Evolutionary conservation across 2,888 invertebrate species (phyloP).

Genomic region (Conus canariensis): DNA sequence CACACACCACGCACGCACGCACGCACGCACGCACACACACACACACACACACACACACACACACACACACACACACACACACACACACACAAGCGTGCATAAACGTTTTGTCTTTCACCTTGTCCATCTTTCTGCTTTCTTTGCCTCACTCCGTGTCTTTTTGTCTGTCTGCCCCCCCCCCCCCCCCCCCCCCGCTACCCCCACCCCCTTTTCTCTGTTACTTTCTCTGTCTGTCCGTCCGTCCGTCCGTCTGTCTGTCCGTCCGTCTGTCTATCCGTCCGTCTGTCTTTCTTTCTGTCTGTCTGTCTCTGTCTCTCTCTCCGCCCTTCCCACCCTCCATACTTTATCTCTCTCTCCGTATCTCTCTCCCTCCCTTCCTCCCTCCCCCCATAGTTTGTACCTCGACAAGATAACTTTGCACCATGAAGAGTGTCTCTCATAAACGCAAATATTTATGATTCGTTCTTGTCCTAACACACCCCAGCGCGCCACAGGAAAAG

Average conservation of each 20-base stretch:
- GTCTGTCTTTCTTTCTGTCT: neutral
- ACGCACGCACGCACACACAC: too few relatives aligned
- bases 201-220: neutral
- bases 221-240: neutral
- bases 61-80: too few relatives aligned
- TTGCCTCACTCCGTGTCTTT: neutral
- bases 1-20: too few relatives aligned
- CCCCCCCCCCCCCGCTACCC: neutral
- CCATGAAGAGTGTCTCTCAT: too few relatives aligned
- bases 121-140: neutral
- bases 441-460: too few relatives aligned
- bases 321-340: neutral
- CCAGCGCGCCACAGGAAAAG: too few relatives aligned
- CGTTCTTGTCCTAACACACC: too few relatives aligned
- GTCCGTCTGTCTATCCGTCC: neutral
- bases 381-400: neutral
- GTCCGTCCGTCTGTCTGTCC: neutral
- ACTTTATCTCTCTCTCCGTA: neutral
- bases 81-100: too few relatives aligned
- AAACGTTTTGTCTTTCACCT: neutral
- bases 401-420: neutral
- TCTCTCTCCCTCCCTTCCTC: slow-evolving; percentile 5
- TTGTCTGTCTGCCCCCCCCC: neutral
- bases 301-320: neutral
- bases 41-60: too few relatives aligned